Evolutionary conservation across 2,797 vertebrate genomes (phyloP).

Genomic region (Schizopygopsis pylzovi): DNA sequence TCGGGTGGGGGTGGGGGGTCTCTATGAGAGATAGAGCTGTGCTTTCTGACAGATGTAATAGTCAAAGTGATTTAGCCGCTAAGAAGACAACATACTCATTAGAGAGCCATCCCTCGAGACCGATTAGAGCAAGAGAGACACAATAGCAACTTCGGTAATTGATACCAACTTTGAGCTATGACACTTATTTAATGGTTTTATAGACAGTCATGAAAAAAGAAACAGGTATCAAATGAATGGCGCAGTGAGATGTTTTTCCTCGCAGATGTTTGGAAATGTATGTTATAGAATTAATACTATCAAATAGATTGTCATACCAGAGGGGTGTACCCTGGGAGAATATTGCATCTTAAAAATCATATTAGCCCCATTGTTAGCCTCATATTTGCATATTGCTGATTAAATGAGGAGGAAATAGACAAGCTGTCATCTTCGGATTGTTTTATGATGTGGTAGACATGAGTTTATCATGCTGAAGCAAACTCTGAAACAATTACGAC

Average conservation of each 20-base stretch:
- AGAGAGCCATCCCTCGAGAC: constrained; percentile 85
- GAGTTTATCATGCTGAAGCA: not conserved
- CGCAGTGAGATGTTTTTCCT: constrained; percentile 48
- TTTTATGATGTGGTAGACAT: not conserved
- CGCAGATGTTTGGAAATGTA: constrained; percentile 70
- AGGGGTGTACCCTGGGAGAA: constrained; percentile 66
- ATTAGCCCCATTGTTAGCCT: constrained; percentile 59
- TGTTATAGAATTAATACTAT: constrained; percentile 73
- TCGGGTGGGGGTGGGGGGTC: constrained; percentile 67
- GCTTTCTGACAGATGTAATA: constrained; percentile 86
- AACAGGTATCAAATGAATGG: constrained; percentile 52
- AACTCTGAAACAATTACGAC: constrained; percentile 8
- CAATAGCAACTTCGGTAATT: constrained; percentile 84
- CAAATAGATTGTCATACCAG: constrained; percentile 73
- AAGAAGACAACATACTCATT: constrained; percentile 83
- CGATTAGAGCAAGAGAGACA: constrained; percentile 84
- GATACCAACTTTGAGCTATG: constrained; percentile 80
- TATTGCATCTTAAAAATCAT: constrained; percentile 66
- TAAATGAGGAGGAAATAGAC: constrained; percentile 48
- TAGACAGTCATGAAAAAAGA: constrained; percentile 60
- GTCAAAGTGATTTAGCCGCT: constrained; percentile 87
- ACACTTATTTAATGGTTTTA: constrained; percentile 75
- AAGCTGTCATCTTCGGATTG: constrained; percentile 27
- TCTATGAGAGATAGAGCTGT: constrained; percentile 86
- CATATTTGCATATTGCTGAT: constrained; percentile 49